These are phyloP conservation scores for Leptopilina clavipes DNA, from an alignment of 1,140 invertebrate species.

Conservation along the genomic window DNA sequence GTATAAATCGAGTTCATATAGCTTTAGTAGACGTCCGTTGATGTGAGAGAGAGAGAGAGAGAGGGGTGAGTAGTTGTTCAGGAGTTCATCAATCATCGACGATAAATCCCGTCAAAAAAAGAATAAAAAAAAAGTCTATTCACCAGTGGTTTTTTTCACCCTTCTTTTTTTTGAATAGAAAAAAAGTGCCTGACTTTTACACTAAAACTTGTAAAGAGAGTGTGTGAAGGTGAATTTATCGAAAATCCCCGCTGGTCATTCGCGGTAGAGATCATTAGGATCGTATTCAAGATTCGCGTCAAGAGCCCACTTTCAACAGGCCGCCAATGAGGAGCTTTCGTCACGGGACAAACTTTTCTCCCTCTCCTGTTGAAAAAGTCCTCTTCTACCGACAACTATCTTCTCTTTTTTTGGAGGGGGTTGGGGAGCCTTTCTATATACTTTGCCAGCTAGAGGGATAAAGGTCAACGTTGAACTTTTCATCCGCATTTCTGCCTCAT, in stretches of 20 bases:
- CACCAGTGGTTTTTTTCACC: not conserved
- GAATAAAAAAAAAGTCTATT: constrained; percentile 40
- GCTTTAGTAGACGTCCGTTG: constrained; percentile 16
- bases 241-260: constrained; percentile 21
- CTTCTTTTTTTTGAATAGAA: too few relatives aligned
- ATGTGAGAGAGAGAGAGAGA: constrained; percentile 9
- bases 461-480: constrained; percentile 29
- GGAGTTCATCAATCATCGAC: constrained; percentile 67
- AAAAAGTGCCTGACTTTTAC: too few relatives aligned
- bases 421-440: too few relatives aligned
- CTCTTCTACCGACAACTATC: constrained; percentile 26
- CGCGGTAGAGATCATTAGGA: constrained; percentile 46
- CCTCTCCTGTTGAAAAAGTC: not conserved
- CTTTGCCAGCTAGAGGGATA: constrained; percentile 4
- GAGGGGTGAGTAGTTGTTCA: constrained; percentile 8
- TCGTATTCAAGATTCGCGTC: constrained; percentile 42
- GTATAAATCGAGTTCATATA: constrained; percentile 47
- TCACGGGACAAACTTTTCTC: constrained; percentile 23
- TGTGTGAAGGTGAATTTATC: not conserved
- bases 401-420: not conserved
- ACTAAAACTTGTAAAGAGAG: too few relatives aligned
- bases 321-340: not conserved
- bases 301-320: constrained; percentile 2
- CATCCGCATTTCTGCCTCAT: constrained; percentile 23
- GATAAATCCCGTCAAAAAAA: constrained; percentile 60